These are phyloP conservation scores for Osedax frankpressi DNA, from an alignment of 2,888 invertebrate species.

Conservation along the genomic window DNA sequence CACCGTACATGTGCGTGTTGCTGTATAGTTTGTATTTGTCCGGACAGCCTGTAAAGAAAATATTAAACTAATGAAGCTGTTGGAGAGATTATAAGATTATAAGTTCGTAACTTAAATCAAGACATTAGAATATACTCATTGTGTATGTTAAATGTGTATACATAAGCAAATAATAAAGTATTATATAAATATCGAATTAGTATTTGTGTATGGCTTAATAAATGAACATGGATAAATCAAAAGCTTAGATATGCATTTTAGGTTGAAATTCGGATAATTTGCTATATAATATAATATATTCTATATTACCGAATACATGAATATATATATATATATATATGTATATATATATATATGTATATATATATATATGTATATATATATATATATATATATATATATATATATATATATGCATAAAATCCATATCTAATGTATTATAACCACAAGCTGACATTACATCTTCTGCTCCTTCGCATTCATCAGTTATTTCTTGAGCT, in stretches of 20 bases:
- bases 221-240: too few relatives aligned
- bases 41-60: constrained; percentile 23
- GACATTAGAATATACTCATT: too few relatives aligned
- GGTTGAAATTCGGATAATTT: too few relatives aligned
- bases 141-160: too few relatives aligned
- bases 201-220: too few relatives aligned
- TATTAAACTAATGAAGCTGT: too few relatives aligned
- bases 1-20: constrained; percentile 21
- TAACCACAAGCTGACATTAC: neutral
- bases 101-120: too few relatives aligned
- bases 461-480: neutral
- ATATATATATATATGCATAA: neutral
- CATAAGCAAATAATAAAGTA: too few relatives aligned
- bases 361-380: neutral
- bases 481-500: neutral
- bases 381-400: neutral
- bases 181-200: too few relatives aligned
- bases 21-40: constrained; percentile 11
- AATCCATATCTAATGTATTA: too few relatives aligned
- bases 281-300: neutral
- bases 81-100: too few relatives aligned
- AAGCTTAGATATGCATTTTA: too few relatives aligned
- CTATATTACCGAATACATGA: neutral
- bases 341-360: neutral
- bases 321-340: neutral